A percentile compares a stretch with the other conserved stretches of the same genome.
Conservation (phyloP, 2,113 vertebrate genomes). For the Hippocampus comes region DNA sequence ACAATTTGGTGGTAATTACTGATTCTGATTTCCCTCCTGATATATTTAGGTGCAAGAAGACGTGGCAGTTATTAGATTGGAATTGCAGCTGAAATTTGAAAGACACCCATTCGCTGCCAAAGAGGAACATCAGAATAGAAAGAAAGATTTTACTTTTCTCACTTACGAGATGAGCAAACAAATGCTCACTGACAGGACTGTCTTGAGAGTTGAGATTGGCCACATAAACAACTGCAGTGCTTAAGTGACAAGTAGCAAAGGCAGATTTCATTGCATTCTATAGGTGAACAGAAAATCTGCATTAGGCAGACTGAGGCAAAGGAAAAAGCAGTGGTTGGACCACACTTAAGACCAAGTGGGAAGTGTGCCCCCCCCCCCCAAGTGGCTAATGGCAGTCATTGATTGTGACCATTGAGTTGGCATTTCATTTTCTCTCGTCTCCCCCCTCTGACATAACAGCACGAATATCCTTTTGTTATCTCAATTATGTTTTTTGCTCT, state of each 20-base stretch:
- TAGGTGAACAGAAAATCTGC: not conserved
- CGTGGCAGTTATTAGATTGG: not conserved
- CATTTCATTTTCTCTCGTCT: not conserved
- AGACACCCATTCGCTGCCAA: not conserved
- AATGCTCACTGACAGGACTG: not conserved
- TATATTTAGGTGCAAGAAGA: not conserved
- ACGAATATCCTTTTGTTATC: not conserved
- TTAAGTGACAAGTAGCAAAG: not conserved
- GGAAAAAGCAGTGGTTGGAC: not conserved
- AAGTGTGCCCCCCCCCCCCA: too few species aligned
- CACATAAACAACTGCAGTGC: not conserved
- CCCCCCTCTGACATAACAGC: not conserved
- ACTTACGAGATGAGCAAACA: not conserved
- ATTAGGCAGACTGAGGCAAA: not conserved
- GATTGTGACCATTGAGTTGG: conserved; percentile 1
- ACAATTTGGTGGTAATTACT: not conserved
- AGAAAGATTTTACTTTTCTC: not conserved
- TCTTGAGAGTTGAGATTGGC: not conserved
- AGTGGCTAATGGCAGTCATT: conserved; percentile 2
- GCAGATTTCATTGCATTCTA: not conserved
- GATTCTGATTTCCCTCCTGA: not conserved
- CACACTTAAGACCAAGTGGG: not conserved
- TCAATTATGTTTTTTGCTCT: not conserved
- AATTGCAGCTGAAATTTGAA: not conserved
- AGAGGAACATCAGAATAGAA: not conserved